These are phyloP conservation scores for Halcyon smyrnensis DNA, from an alignment of 2,797 vertebrate genomes.

Conservation along the genomic window DNA sequence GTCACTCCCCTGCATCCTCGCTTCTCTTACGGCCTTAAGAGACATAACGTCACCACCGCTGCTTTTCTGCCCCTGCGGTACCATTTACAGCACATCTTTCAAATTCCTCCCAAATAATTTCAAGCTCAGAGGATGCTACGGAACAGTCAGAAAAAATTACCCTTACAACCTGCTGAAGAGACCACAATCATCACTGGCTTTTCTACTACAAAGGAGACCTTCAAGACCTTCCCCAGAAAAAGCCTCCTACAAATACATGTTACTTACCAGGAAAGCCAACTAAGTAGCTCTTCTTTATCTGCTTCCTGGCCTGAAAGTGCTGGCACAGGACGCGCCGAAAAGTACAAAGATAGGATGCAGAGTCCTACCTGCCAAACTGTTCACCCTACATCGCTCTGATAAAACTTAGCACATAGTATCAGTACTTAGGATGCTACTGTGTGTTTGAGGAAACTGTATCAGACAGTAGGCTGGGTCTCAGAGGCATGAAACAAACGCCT, in stretches of 20 bases:
- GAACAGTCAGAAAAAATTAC: not conserved
- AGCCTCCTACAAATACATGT: not conserved
- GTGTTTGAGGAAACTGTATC: not conserved
- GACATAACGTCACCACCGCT: not conserved
- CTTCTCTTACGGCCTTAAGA: not conserved
- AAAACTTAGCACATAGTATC: not conserved
- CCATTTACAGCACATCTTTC: not conserved
- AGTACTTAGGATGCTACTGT: not conserved
- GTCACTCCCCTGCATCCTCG: not conserved
- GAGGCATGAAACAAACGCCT: not conserved
- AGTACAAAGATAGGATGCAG: not conserved
- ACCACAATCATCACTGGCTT: not conserved
- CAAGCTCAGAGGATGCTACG: not conserved
- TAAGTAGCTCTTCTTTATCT: not conserved
- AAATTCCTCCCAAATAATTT: not conserved
- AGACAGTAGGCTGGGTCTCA: not conserved
- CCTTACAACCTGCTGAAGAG: not conserved
- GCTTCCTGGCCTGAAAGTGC: not conserved
- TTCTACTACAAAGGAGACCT: not conserved
- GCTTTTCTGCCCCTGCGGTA: not conserved
- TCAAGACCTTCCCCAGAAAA: not conserved
- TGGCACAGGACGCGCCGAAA: not conserved
- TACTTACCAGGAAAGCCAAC: not conserved
- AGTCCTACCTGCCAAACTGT: not conserved
- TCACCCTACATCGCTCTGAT: not conserved